A percentile compares a stretch with the other conserved stretches of the same genome.
These are phyloP conservation scores for Chelidonichthys spinosus DNA, from an alignment of 2,797 vertebrate species.

Conservation along the genomic window DNA sequence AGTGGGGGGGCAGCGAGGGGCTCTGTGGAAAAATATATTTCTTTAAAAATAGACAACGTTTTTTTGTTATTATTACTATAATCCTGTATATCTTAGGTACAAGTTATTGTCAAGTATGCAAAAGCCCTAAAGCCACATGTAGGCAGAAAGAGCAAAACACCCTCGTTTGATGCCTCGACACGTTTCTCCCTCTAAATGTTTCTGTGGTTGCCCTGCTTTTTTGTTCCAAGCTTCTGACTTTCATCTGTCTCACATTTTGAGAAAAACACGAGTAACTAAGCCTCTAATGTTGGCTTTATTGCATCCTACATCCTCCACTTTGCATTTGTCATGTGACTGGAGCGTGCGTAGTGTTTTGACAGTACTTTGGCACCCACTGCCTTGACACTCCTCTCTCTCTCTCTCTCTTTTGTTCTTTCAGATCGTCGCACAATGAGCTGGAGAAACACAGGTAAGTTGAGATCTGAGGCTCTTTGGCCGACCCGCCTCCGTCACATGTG, in stretches of 20 bases:
- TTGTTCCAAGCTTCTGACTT: conserved; percentile 29
- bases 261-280: conserved; percentile 39
- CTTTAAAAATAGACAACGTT: background rate
- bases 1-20: conserved; percentile 9
- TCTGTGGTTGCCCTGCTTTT: conserved; percentile 26
- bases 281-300: background rate
- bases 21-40: background rate
- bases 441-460: conserved; percentile 98
- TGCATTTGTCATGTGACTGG: conserved; percentile 1
- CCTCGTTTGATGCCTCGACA: conserved; percentile 42
- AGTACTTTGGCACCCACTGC: background rate
- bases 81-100: background rate
- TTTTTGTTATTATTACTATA: conserved; percentile 7
- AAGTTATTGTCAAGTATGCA: conserved; percentile 3
- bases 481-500: conserved; percentile 12
- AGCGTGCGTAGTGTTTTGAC: conserved; percentile 27
- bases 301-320: conserved; percentile 11
- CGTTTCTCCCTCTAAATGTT: conserved; percentile 17
- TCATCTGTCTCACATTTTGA: conserved; percentile 32
- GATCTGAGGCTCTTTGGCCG: conserved; percentile 4
- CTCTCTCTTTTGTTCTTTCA: conserved; percentile 67
- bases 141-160: conserved; percentile 14
- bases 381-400: conserved; percentile 20
- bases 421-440: conserved; percentile 96
- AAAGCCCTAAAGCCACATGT: conserved; percentile 11